Evolutionary conservation across 2,888 invertebrate genomes (phyloP), one percentile per base, ranked within the genome.

Genomic region (Brassicogethes aeneus): DNA sequence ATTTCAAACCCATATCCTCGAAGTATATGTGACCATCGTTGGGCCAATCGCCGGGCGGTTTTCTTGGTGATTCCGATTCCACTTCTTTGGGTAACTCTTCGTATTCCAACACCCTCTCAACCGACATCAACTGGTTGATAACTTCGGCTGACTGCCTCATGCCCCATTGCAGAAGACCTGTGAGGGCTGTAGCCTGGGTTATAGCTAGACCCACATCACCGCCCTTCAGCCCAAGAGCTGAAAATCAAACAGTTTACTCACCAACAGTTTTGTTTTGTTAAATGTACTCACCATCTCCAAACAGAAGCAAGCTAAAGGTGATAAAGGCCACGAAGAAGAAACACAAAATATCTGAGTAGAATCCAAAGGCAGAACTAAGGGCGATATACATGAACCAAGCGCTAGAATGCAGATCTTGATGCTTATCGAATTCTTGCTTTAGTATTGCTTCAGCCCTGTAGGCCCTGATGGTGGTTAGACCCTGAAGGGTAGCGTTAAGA

Each of bases 61-160:
- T 70, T 35, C 65, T 68, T 3, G 67, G 70, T 30, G 56, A 64
- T 44, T 61, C 60, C 2, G 77, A 70, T 54, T 79, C 75, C 3
- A 68, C 59, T 52, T 84, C 82, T 0, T 73, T 70, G 2, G 76
- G 70, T n/a, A 92, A 70, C 15, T 74, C 69, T 1, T 81, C 78
- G 65, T 93, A 93, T 58, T 91, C 88, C 7, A 89, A 63, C 0
- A 92, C 80, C 50, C 93, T 72, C 69, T 93, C 92, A 0, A 92
- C 91, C 2, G 84, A 80, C 61, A 82, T 84, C 61, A 86, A 74
- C 54, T 82, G 82, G 43, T 84, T 86, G 3, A 82, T 72, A 40
- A 83, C 79, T 68, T 91, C 90, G 0, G 90, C 87, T 44, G 85
- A 76, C 70, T 90, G 90, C 29, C 89, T 71, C 61, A 91, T 84